Conservation (phyloP, 1,140 invertebrate species). For the Bilobella aurantiaca region DNA sequence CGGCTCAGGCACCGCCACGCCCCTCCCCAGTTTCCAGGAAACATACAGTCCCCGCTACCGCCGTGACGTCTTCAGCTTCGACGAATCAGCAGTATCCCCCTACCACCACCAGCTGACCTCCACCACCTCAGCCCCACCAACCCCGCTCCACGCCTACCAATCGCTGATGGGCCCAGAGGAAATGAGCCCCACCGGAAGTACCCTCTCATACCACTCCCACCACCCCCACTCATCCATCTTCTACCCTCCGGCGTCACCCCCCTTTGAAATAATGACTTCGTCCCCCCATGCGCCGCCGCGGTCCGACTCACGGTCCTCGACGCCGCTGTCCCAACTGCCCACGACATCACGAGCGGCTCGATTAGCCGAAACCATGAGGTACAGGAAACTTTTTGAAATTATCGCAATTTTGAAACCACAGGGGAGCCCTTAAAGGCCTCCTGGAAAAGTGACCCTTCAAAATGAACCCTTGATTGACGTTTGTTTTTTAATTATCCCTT, state of each 20-base stretch:
- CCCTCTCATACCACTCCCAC: conserved; percentile 36
- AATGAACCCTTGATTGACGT: neutral
- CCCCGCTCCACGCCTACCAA: conserved; percentile 17
- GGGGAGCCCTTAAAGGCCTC: too few species aligned
- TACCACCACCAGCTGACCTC: conserved; percentile 43
- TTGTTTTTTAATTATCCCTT: neutral
- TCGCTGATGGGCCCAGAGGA: conserved; percentile 18
- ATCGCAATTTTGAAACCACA: too few species aligned
- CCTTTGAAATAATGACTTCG: conserved; percentile 33
- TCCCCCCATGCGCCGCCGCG: too few species aligned
- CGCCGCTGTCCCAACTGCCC: conserved; percentile 6
- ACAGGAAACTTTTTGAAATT: neutral
- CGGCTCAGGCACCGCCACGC: conserved; percentile 45
- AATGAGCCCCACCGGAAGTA: conserved; percentile 43
- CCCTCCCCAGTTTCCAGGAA: conserved; percentile 73
- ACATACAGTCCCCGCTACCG: conserved; percentile 60
- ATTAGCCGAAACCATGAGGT: neutral
- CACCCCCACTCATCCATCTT: conserved; percentile 29
- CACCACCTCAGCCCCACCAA: conserved; percentile 45
- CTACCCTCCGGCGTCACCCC: conserved; percentile 31
- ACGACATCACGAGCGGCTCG: neutral
- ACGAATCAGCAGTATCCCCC: conserved; percentile 34
- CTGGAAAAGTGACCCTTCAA: too few species aligned
- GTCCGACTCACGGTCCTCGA: conserved; percentile 8
- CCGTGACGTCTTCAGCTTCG: conserved; percentile 45